These are phyloP conservation scores for Halcyon badia DNA, from an alignment of 2,797 vertebrate species.

Conservation along the genomic window DNA sequence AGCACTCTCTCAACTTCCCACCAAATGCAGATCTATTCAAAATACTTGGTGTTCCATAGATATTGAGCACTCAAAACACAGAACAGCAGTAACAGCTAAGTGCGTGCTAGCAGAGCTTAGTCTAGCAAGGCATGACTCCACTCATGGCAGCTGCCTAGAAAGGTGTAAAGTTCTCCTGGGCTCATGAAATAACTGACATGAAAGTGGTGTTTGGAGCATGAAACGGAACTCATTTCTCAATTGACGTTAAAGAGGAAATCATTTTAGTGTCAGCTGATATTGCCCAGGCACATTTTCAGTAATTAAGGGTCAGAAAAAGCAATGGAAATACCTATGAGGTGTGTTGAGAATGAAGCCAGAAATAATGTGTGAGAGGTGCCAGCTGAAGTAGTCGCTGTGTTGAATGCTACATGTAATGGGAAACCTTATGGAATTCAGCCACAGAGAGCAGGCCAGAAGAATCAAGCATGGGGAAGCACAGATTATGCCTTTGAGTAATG, in stretches of 20 bases:
- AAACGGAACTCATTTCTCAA: constrained; percentile 55
- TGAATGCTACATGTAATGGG: neutral
- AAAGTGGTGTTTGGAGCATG: constrained; percentile 36
- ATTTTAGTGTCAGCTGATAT: constrained; percentile 54
- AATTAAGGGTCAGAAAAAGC: constrained; percentile 39
- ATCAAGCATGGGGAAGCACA: neutral
- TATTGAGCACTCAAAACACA: neutral
- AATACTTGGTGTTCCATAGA: neutral
- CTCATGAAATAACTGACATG: constrained; percentile 21
- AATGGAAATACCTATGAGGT: constrained; percentile 53
- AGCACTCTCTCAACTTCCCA: neutral
- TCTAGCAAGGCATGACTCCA: neutral
- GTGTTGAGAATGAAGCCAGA: constrained; percentile 51
- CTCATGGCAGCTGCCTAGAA: neutral
- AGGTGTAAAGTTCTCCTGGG: neutral
- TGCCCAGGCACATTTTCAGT: constrained; percentile 44
- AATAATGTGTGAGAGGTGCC: neutral
- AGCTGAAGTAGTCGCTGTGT: neutral
- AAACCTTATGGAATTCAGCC: neutral
- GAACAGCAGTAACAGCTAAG: neutral
- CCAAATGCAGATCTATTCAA: neutral
- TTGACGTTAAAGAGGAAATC: constrained; percentile 46
- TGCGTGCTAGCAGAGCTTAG: fast-evolving
- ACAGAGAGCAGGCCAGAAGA: neutral
- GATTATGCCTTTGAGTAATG: fast-evolving